Evolutionary conservation across 2,797 vertebrate species (phyloP).

Genomic region (Calcarius lapponicus): DNA sequence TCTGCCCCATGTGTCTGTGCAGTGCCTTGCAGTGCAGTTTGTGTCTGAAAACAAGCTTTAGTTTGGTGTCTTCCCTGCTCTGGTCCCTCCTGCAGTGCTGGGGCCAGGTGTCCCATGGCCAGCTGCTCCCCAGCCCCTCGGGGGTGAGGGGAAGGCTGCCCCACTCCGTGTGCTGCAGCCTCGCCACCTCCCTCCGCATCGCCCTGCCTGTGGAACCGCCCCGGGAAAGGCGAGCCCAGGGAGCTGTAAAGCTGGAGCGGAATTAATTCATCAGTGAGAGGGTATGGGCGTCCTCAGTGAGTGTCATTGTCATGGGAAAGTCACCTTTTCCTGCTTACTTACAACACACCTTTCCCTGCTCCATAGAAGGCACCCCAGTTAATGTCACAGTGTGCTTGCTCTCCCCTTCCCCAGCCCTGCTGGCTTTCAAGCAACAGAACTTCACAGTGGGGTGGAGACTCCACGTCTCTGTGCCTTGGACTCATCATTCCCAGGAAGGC

Average conservation of each 20-base stretch:
- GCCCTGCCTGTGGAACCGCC: not conserved
- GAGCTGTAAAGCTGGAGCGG: not conserved
- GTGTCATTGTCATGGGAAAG: not conserved
- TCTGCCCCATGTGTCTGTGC: not conserved
- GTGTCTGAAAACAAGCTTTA: not conserved
- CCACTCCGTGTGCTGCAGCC: too few relatives aligned
- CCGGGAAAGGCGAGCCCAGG: not conserved
- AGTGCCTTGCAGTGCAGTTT: not conserved
- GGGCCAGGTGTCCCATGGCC: fast-evolving
- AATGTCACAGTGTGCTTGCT: not conserved
- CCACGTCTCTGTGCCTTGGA: not conserved
- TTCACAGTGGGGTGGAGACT: not conserved
- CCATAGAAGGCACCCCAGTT: not conserved
- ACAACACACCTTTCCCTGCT: not conserved
- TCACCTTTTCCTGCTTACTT: not conserved
- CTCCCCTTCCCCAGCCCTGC: not conserved
- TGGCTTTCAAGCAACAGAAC: not conserved
- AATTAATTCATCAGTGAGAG: not conserved
- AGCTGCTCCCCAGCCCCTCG: not conserved
- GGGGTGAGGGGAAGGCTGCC: too few relatives aligned
- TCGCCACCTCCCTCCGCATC: not conserved
- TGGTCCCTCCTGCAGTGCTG: not conserved
- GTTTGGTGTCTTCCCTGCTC: not conserved
- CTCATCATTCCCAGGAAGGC: not conserved
- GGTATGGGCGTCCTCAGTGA: not conserved